Evolutionary conservation across 2,888 invertebrate species (phyloP).

Genomic region (Tubulanus polymorphus): DNA sequence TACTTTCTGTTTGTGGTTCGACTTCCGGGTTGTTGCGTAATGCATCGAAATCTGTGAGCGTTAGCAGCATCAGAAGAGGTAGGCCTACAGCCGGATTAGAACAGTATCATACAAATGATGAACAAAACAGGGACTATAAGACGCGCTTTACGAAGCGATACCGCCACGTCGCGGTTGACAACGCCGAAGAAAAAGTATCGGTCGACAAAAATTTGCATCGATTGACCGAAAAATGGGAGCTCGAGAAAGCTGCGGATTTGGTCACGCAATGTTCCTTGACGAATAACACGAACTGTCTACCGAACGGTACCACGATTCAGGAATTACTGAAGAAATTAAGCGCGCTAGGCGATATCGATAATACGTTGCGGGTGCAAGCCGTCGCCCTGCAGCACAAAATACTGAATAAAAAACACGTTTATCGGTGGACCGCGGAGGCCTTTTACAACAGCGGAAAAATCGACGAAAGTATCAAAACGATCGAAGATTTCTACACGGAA

Average conservation of each 20-base stretch:
- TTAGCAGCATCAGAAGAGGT: too few species aligned
- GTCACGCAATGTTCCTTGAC: conserved; percentile 12
- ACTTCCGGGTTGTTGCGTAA: too few species aligned
- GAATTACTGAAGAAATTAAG: conserved; percentile 23
- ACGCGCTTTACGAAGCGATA: too few species aligned
- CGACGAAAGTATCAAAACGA: conserved; percentile 21
- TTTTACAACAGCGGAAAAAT: conserved; percentile 25
- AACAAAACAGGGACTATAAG: too few species aligned
- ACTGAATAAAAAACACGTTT: background rate
- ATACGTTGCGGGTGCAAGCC: conserved; percentile 20
- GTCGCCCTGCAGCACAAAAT: conserved; percentile 21
- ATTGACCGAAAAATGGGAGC: conserved; percentile 23
- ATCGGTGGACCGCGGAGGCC: conserved; percentile 16
- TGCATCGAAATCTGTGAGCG: too few species aligned
- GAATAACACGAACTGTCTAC: conserved; percentile 12
- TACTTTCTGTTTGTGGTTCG: too few species aligned
- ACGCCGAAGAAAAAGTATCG: too few species aligned
- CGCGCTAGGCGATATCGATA: conserved; percentile 23
- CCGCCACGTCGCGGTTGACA: too few species aligned
- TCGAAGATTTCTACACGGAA: conserved; percentile 21
- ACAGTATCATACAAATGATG: too few species aligned
- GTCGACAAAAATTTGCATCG: conserved; percentile 19
- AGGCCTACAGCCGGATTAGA: too few species aligned
- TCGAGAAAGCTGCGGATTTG: conserved; percentile 21
- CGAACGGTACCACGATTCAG: conserved; percentile 16